Percentiles rank a stretch among this genome's conserved stretches.
Conservation (phyloP, 2,113 vertebrate species). For the Canis aureus region DNA sequence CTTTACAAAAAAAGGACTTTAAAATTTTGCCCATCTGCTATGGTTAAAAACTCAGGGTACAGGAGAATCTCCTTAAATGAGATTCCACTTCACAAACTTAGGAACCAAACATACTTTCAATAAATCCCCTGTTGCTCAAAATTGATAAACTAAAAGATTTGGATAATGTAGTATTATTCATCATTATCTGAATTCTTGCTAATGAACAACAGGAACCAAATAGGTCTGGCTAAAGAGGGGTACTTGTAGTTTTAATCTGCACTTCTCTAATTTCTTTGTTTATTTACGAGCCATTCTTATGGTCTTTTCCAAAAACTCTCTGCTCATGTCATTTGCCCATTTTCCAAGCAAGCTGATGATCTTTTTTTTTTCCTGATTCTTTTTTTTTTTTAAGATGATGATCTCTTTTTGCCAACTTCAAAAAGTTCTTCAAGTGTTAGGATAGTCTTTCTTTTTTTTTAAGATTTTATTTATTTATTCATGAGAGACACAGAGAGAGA, state of each 20-base stretch:
- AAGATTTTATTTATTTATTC: too few relatives aligned
- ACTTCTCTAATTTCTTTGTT: background rate
- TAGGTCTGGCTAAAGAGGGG: background rate
- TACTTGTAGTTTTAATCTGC: background rate
- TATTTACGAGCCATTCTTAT: background rate
- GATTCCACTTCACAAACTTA: constrained; percentile 44
- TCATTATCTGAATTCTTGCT: constrained; percentile 17
- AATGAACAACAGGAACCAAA: constrained; percentile 52
- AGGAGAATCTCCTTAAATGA: background rate
- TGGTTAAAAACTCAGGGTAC: background rate
- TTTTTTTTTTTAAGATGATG: background rate
- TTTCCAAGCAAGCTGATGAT: constrained; percentile 31
- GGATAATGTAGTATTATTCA: background rate
- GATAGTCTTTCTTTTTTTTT: background rate
- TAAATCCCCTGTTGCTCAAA: constrained; percentile 24
- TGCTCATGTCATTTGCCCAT: background rate
- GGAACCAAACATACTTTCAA: constrained; percentile 38
- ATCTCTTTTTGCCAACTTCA: constrained; percentile 47
- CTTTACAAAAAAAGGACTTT: background rate
- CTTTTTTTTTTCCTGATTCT: too few relatives aligned
- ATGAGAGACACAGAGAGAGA: too few relatives aligned
- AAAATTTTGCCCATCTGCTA: constrained; percentile 10
- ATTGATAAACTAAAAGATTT: constrained; percentile 19
- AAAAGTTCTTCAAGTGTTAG: background rate
- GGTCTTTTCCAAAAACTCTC: constrained; percentile 28